phyloP scores from a whole-genome alignment of 2,113 vertebrate genomes.

The Octodon degus region DNA sequence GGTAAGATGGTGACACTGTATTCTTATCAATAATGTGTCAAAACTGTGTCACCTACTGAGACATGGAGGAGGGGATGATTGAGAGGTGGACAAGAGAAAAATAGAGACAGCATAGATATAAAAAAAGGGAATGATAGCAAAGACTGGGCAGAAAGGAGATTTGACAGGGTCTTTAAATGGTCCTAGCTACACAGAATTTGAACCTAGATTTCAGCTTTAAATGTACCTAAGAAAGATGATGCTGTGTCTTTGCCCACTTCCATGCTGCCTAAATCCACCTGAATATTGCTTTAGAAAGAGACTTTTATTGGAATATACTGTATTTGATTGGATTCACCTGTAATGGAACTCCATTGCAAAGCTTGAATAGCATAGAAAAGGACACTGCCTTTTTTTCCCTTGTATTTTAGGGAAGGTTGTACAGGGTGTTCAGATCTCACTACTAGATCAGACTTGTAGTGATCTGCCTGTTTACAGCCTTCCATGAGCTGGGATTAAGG shows the following conservation, averaged over 20 bases:
- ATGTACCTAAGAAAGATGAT: not conserved
- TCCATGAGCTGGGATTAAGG: no score
- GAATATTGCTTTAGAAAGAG: conserved; percentile 10
- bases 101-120: not conserved
- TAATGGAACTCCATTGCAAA: not conserved
- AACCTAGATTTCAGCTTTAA: conserved; percentile 10
- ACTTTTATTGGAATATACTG: not conserved
- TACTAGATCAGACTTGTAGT: no score
- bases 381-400: not conserved
- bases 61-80: not conserved
- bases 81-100: not conserved
- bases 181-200: not conserved
- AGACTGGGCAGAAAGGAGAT: not conserved
- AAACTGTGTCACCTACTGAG: not conserved
- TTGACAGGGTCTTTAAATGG: not conserved
- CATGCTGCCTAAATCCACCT: not conserved
- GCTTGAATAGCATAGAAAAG: not conserved
- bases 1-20: not conserved
- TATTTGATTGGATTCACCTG: not conserved
- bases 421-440: no score
- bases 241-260: not conserved
- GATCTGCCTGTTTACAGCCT: no score
- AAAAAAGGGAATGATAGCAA: conserved; percentile 18
- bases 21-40: not conserved
- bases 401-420: no score